phyloP scores from a whole-genome alignment of 1,140 invertebrate species.

The Drosophila burlai region DNA sequence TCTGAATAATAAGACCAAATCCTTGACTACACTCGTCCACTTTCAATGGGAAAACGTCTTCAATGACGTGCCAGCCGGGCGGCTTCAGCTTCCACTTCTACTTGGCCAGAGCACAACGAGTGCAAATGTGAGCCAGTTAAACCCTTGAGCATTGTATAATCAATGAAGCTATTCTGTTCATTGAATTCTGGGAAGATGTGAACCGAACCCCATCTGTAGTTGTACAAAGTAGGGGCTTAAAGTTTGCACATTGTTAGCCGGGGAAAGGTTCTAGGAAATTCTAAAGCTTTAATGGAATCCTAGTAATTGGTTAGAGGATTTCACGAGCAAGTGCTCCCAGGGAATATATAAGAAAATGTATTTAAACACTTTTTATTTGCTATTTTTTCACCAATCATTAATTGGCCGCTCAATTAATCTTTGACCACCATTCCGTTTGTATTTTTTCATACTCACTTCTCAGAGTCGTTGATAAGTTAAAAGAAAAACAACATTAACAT shows the following conservation, averaged over 20 bases:
- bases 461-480: constrained; percentile 2
- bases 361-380: background rate
- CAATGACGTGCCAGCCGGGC: constrained; percentile 19
- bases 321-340: too few species aligned
- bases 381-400: background rate
- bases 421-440: constrained; percentile 15
- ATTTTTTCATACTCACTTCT: constrained; percentile 19
- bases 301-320: background rate
- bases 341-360: background rate
- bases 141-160: constrained; percentile 28
- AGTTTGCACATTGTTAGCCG: background rate
- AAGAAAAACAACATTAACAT: constrained; percentile 1
- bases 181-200: constrained; percentile 19
- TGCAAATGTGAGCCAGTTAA: constrained; percentile 18
- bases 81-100: background rate
- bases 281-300: constrained; percentile 1
- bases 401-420: constrained; percentile 16
- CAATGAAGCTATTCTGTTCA: constrained; percentile 25
- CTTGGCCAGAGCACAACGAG: constrained; percentile 21
- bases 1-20: constrained; percentile 37
- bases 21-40: constrained; percentile 22
- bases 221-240: constrained; percentile 11
- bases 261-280: background rate
- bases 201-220: background rate
- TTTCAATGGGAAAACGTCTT: constrained; percentile 23